Base-by-base conservation (phyloP, 2,888 invertebrate genomes). In the Nebria salina region DNA sequence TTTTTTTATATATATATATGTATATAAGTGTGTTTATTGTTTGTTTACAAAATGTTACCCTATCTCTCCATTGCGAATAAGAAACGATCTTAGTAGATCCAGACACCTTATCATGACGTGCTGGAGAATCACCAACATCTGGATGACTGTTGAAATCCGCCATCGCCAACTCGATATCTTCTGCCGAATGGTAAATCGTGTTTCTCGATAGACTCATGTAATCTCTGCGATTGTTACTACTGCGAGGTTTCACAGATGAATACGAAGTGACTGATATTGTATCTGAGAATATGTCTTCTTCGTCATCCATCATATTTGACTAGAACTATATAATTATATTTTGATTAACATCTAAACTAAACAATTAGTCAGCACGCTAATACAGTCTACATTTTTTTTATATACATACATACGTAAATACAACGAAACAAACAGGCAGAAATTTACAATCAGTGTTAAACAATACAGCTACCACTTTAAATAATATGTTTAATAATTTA, bases 51-150 rank as follows among this genome's bases (percentile, higher is more conserved):
- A 77, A 83, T 83, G 84, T 88, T 92, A 92, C 91, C 92, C 91
- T 90, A 90, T 90, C 89, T 89, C 90, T 91, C 92, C 91, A 92
- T 89, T 91, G 91, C 89, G 90, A 89, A 89, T 91, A 91, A 86
- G 91, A 91, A 88, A 90, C 89, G 88, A 90, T 91, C 89, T 89
- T 90, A 54, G 54, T 4, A 90, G 89, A 88, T 87, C 87, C 90
- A 90, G 90, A 89, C 89, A 91, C 91, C 91, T 91, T 91, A 87
- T 90, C 77, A 72, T 81, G 77, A 82, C 82, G 78, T 70, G 75
- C 81, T 43, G 54, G 76, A 78, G 82, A 78, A 41, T 80, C 81
- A 75, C 78, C 81, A 74, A 81, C 77, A 75, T 82, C 75, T 65
- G 34, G 70, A 64, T 43, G 75, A 43, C 82, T 82, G 72, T 85